Evolutionary conservation across 2,113 vertebrate species (phyloP), one percentile per base, ranked within the genome.

Genomic region (Pygathrix nemaeus): DNA sequence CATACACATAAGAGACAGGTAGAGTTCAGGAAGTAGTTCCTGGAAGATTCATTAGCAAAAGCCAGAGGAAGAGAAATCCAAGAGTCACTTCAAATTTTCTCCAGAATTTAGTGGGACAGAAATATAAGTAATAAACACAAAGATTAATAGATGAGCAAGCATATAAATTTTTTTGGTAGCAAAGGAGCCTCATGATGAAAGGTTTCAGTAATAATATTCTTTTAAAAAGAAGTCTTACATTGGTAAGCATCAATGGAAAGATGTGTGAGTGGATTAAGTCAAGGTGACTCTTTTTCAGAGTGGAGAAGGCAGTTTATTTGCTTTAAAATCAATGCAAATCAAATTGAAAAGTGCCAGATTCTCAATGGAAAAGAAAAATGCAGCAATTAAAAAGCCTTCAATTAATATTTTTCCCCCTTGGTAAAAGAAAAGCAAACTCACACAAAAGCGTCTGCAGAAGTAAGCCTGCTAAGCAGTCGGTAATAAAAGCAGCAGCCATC

Each of bases 281-380:
- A 73, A 87, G 68, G 6, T 79, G 35, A 57, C 59, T 61, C 43
- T 90, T 50, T 80, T 61, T 35, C 43, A 13, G 57, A 55, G 12
- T 17, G 17, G 8, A 70, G 20, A 82, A 23, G n/a, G 66, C 12
- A 79, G 32, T 61, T n/a, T 81, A 76, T 38, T 90, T 84, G 25
- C 84, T 88, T 87, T 80, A 75, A 83, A 92, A 97, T 90, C 16
- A 64, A 72, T 83, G 84, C n/a, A 66, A 66, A 61, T 88, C 23
- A 10, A 75, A 35, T 90, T 43, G 43, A 55, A 86, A 95, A 66
- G 40, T 45, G 20, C 13, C 73, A 82, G 35, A 38, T 73, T 88
- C n/a, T 91, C 35, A 35, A 5, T 5, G n/a, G 66, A 72, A 82
- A 72, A 68, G 61, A 27, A 89, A 32, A 94, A 61, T 48, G 32